These are phyloP conservation scores for Xestia xanthographa DNA, from an alignment of 2,888 invertebrate genomes.

Conservation along the genomic window DNA sequence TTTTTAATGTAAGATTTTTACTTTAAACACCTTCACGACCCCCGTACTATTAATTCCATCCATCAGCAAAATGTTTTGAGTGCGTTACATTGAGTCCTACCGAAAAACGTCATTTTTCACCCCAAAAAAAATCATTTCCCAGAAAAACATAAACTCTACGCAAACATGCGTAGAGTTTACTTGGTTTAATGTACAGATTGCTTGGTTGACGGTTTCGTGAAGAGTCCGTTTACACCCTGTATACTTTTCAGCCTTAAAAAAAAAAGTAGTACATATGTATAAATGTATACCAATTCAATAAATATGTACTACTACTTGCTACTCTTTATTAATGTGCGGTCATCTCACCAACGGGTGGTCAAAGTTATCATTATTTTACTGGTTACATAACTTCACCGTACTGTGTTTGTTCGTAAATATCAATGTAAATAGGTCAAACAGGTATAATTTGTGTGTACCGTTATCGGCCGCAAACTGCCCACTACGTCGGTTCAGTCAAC, in stretches of 20 bases:
- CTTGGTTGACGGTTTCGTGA: too few species aligned
- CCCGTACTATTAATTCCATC: too few species aligned
- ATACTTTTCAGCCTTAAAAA: neutral
- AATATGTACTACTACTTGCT: neutral
- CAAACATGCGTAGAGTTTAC: too few species aligned
- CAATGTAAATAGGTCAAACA: conserved; percentile 53
- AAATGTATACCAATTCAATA: neutral
- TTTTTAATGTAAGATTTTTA: too few species aligned
- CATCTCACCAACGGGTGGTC: neutral
- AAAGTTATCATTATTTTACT: conserved; percentile 20
- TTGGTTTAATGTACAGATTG: too few species aligned
- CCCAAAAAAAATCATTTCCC: too few species aligned
- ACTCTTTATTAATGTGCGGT: neutral
- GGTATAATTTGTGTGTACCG: conserved; percentile 42
- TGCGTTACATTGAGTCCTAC: too few species aligned
- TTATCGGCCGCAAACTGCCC: conserved; percentile 50
- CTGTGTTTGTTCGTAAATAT: conserved; percentile 35
- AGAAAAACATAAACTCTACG: too few species aligned
- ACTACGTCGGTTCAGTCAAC: conserved; percentile 35
- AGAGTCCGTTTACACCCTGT: too few species aligned
- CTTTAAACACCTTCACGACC: too few species aligned
- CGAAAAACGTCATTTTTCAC: too few species aligned
- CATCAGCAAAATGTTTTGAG: too few species aligned
- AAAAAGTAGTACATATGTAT: neutral
- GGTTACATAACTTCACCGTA: conserved; percentile 25